Evolutionary conservation across 2,113 vertebrate species (phyloP).

Genomic region (Dromas ardeola): DNA sequence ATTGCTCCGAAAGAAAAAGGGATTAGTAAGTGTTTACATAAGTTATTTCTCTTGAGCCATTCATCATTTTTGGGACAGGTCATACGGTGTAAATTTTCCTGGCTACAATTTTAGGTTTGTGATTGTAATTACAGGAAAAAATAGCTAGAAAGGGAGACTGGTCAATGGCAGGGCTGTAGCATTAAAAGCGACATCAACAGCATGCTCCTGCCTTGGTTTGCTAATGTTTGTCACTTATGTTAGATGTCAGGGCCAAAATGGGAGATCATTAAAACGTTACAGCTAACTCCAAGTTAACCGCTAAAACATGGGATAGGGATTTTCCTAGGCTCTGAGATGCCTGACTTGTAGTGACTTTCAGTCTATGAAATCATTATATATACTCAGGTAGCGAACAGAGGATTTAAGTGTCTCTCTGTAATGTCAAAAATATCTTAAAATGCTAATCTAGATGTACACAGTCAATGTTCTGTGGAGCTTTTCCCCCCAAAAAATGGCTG

Average conservation of each 20-base stretch:
- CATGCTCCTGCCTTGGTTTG: background rate
- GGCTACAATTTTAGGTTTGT: background rate
- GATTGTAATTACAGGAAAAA: background rate
- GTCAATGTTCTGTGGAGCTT: background rate
- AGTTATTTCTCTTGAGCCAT: background rate
- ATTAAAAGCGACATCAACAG: background rate
- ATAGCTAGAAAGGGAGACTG: background rate
- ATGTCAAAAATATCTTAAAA: background rate
- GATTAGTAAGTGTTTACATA: conserved; percentile 87
- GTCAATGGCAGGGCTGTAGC: background rate
- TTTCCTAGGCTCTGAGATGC: background rate
- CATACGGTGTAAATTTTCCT: background rate
- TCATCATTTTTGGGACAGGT: background rate
- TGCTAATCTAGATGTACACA: background rate
- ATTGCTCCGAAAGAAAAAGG: conserved; percentile 97
- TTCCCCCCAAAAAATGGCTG: accelerated
- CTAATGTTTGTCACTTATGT: background rate
- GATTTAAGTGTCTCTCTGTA: background rate
- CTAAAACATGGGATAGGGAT: background rate
- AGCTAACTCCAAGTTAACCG: background rate
- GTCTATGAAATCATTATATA: background rate
- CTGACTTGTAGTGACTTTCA: background rate
- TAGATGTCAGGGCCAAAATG: background rate
- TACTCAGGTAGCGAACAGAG: background rate
- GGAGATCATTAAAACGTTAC: background rate